Evolutionary conservation across 2,113 vertebrate genomes (phyloP).

Genomic region (Dolichallabes microphthalmus): DNA sequence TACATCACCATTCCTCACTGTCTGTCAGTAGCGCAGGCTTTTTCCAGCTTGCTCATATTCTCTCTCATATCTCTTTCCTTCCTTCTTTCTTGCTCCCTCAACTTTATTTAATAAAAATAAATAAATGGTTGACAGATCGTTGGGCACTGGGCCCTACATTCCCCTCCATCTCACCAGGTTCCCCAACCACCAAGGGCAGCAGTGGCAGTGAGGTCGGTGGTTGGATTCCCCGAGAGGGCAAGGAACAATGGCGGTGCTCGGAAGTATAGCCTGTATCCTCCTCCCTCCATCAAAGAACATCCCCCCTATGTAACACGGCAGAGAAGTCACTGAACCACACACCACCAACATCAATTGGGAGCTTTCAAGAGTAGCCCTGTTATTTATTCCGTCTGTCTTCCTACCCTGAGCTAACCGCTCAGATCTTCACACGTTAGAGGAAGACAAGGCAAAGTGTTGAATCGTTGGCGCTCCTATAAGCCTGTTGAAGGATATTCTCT

Average conservation of each 20-base stretch:
- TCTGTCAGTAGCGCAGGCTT: slow-evolving; percentile 66
- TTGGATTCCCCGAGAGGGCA: slow-evolving; percentile 50
- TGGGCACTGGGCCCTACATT: slow-evolving; percentile 65
- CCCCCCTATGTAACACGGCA: slow-evolving; percentile 41
- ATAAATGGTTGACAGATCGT: slow-evolving; percentile 74
- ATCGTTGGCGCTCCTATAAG: slow-evolving; percentile 40
- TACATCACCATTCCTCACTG: slow-evolving; percentile 75
- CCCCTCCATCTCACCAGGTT: slow-evolving; percentile 67
- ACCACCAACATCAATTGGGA: slow-evolving; percentile 56
- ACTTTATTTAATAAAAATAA: slow-evolving; percentile 61
- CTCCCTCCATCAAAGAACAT: slow-evolving; percentile 48
- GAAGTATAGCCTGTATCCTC: slow-evolving; percentile 37
- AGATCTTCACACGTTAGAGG: slow-evolving; percentile 52
- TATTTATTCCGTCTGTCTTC: slow-evolving; percentile 61
- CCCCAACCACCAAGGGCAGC: slow-evolving; percentile 56
- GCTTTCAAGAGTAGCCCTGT: slow-evolving; percentile 55
- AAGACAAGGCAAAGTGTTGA: slow-evolving; percentile 56
- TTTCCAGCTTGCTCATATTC: slow-evolving; percentile 57
- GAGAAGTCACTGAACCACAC: slow-evolving; percentile 56
- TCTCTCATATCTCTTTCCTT: slow-evolving; percentile 40
- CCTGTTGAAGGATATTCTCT: slow-evolving; percentile 44
- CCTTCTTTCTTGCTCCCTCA: slow-evolving; percentile 10
- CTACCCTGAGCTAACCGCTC: slow-evolving; percentile 47
- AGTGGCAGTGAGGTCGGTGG: slow-evolving; percentile 44
- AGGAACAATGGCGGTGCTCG: slow-evolving; percentile 52